Base-by-base conservation (phyloP, 2,797 vertebrate genomes). In the Eulemur rubriventer region DNA sequence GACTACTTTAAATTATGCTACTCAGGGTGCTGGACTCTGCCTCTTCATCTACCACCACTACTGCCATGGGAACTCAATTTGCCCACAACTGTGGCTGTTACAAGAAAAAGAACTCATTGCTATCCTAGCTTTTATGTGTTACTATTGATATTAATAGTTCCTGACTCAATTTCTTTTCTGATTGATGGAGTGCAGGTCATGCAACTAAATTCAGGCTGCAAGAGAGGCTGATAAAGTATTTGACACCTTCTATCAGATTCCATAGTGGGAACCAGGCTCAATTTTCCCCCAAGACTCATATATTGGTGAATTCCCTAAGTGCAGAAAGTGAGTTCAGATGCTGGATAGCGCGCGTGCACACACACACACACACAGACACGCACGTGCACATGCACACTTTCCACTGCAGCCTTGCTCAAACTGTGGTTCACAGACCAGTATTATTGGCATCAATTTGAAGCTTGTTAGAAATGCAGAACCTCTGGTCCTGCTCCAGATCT, bases 81-180 rank as follows among this genome's bases (percentile, higher is more conserved):
- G 28, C 18, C 48, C 38, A 80, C 28, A 84, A 24, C 33, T 22
- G 41, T 38, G 13, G 41, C 84, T 96, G 4, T 79, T 92, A 28
- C n/a, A 59, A 84, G 43, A 82, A 52, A 94, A 38, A 89, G 35
- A 95, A 85, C 6, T 80, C 55, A 80, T 30, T 84, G 28, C 38
- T 50, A 28, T 65, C 46, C 14, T 89, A 88, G 52, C 33, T 89
- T 61, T 73, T 67, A 30, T 72, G n/a, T 73, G 65, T 57, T 69
- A 35, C 30, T 67, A 24, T 57, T 57, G 22, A 57, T 57, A 57
- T 57, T 57, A 24, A 57, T 57, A 50, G 26, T 48, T 72, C 50
- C 79, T 80, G 48, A 89, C 43, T 82, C 76, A 82, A 52, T 76
- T 82, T 76, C 38, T 20, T 46, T 92, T 96, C 63, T 89, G 57